Conservation (phyloP, 2,888 invertebrate species). For the Oligia latruncula region DNA sequence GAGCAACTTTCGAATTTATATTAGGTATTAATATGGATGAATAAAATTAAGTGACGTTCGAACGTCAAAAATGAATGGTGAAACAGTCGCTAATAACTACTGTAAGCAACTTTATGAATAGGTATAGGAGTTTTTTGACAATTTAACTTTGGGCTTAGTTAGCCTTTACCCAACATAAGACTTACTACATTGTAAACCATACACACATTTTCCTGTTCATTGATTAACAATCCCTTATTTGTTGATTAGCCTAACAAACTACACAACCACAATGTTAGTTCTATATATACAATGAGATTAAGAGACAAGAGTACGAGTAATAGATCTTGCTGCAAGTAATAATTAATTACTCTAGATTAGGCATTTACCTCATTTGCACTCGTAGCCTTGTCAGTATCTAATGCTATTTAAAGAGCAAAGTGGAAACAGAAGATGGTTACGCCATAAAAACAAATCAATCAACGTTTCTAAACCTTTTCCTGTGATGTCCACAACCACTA, state of each 20-base stretch:
- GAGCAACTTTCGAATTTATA: too few species aligned
- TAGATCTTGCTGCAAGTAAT: conserved; percentile 2
- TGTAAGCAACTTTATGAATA: neutral
- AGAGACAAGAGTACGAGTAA: neutral
- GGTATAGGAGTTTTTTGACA: neutral
- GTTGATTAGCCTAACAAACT: neutral
- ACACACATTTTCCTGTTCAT: neutral
- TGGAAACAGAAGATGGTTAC: neutral
- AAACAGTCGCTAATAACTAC: neutral
- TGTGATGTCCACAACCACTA: neutral
- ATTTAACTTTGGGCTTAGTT: neutral
- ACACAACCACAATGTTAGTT: neutral
- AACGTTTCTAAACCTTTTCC: neutral
- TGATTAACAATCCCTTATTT: neutral
- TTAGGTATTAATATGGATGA: too few species aligned
- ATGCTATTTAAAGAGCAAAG: neutral
- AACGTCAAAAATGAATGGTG: neutral
- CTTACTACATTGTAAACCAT: neutral
- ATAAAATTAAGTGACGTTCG: neutral
- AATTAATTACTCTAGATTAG: neutral
- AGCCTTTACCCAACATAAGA: neutral
- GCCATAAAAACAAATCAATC: neutral
- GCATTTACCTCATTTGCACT: neutral
- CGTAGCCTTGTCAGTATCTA: neutral
- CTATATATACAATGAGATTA: neutral